Evolutionary conservation across 2,888 invertebrate genomes (phyloP), one percentile per base, ranked within the genome.

Genomic region (Nomada ferruginata): DNA sequence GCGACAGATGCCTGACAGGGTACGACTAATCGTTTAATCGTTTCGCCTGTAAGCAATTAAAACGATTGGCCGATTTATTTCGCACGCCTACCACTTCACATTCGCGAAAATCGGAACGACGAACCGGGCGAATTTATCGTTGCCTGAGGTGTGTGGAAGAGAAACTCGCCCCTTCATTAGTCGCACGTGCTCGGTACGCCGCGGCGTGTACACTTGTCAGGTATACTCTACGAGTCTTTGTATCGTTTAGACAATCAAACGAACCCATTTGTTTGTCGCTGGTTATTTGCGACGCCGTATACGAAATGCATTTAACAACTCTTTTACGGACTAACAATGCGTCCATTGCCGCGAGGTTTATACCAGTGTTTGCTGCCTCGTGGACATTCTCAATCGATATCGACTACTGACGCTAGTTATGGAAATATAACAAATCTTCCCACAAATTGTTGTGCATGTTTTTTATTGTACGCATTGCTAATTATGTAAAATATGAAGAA

Each of bases 241-340:
- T 86, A 50, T 57, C 72, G 52, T 81, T 81, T 66, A 55, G 72
- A 72, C 79, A 68, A 63, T 79, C 68, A 66, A 79, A 76, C 63
- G 78, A 55, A 71, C 42, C 65, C 82, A 47, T 76, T 68, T 42
- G 68, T 76, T 84, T 73, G 53, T 36, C 65, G 20, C 53, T 66
- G 68, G 66, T 81, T 82, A 80, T 80, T 81, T 74, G 60, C 61
- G 60, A 63, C 36, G 42, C 26, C 61, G 29, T 52, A 29, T 26
- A 52, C 50, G 44, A 64, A 61, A 47, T 53, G 36, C 60, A 42
- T 57, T 79, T 69, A 75, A 63, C 86, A 68, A 47, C 53, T 64
- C 53, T 84, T 86, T 72, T 69, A 76, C 68, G 53, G 26, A n/a
- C 71, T 59, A 44, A 13, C 63, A 63, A 52, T 36, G 59, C 53